A percentile compares a stretch with the other conserved stretches of the same genome.
These are phyloP conservation scores for Ataeniobius toweri DNA, from an alignment of 2,797 vertebrate species.

Conservation along the genomic window DNA sequence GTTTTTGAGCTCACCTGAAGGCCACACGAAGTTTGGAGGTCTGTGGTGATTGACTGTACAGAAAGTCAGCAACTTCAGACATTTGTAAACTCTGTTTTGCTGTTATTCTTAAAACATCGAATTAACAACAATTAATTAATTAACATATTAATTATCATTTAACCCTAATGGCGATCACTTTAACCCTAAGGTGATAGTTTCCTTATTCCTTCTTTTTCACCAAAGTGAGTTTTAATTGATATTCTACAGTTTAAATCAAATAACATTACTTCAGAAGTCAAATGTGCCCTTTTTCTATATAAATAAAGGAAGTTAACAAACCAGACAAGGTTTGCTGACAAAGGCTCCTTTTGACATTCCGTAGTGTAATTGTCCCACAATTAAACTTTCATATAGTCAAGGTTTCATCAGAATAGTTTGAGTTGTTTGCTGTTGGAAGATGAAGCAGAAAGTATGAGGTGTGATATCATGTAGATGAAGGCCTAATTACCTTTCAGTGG, in stretches of 20 bases:
- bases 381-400: conserved; percentile 5
- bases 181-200: conserved; percentile 8
- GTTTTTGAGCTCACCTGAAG: no score
- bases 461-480: conserved; percentile 13
- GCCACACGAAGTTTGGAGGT: no score
- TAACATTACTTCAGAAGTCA: conserved; percentile 27
- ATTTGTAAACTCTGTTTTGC: neutral
- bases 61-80: neutral
- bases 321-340: no score
- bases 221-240: conserved; percentile 2
- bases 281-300: conserved; percentile 7
- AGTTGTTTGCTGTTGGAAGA: conserved; percentile 29
- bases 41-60: no score
- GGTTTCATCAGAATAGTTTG: conserved; percentile 29
- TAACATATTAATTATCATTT: conserved; percentile 30
- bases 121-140: conserved; percentile 24
- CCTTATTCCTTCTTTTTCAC: neutral
- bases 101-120: conserved; percentile 12
- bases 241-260: conserved; percentile 11
- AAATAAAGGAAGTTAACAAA: conserved; percentile 25
- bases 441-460: conserved; percentile 17
- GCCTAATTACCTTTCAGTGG: conserved; percentile 40
- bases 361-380: conserved; percentile 1
- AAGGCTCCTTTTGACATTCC: neutral
- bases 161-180: neutral